Percentiles rank a stretch among this genome's conserved stretches.
Conservation (phyloP, 2,797 vertebrate species). For the Sebastes nivosus region DNA sequence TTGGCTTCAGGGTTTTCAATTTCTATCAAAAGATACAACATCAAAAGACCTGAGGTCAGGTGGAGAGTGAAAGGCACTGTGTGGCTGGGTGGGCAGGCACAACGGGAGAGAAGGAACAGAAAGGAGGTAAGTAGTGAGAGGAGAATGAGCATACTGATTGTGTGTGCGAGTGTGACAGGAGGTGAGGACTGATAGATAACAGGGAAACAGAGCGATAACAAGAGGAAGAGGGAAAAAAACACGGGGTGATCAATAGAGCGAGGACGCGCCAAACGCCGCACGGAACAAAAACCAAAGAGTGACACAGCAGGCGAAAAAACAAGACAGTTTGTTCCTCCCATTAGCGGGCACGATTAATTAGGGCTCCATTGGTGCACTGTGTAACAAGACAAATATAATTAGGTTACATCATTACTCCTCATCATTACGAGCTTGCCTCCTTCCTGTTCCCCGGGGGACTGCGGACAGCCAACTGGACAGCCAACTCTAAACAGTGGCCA, state of each 20-base stretch:
- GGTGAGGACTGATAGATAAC: constrained; percentile 10
- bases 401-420: constrained; percentile 59
- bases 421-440: constrained; percentile 43
- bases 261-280: neutral
- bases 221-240: neutral
- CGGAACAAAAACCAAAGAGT: constrained; percentile 29
- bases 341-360: constrained; percentile 65
- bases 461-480: constrained; percentile 39
- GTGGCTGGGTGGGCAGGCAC: constrained; percentile 8
- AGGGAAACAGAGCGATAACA: constrained; percentile 7
- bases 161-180: neutral
- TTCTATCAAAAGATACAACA: constrained; percentile 12
- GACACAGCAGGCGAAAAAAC: constrained; percentile 35
- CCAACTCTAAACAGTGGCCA: constrained; percentile 31
- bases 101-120: neutral
- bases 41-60: constrained; percentile 20
- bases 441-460: constrained; percentile 30
- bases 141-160: neutral
- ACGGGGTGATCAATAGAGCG: constrained; percentile 28
- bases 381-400: constrained; percentile 72
- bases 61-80: neutral
- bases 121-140: neutral
- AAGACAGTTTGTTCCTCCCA: constrained; percentile 43
- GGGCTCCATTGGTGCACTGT: constrained; percentile 33
- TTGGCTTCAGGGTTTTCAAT: constrained; percentile 33